Evolutionary conservation across 2,113 vertebrate genomes (phyloP).

Genomic region (Eulacestoma nigropectus): DNA sequence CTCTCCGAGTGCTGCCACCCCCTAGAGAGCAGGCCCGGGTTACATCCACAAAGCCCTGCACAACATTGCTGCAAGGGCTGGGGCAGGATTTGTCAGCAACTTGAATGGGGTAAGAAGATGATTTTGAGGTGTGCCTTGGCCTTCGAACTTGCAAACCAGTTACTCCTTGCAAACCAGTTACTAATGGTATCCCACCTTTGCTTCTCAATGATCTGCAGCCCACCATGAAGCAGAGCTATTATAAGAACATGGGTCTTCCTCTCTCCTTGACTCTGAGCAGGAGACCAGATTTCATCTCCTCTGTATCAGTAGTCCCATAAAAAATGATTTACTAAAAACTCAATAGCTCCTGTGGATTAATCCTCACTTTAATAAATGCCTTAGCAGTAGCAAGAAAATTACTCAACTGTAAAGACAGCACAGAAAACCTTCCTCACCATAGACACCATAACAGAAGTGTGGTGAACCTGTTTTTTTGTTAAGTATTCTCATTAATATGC

Average conservation of each 20-base stretch:
- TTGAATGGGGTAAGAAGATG: background rate
- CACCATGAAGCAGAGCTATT: background rate
- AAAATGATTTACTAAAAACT: background rate
- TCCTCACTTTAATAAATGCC: background rate
- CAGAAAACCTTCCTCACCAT: background rate
- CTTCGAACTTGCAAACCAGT: background rate
- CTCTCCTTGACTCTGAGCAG: background rate
- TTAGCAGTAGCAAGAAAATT: background rate
- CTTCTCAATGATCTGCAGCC: background rate
- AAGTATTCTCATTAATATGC: background rate
- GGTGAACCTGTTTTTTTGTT: background rate
- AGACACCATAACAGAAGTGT: background rate
- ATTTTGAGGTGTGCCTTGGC: background rate
- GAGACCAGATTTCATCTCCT: background rate
- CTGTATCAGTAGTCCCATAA: background rate
- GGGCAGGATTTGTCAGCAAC: background rate
- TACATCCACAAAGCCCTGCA: background rate
- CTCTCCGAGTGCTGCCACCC: background rate
- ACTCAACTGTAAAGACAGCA: background rate
- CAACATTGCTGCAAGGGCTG: background rate
- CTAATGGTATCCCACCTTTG: background rate
- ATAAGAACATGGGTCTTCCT: background rate
- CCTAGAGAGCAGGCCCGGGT: background rate
- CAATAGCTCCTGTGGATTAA: background rate
- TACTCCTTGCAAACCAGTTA: background rate